phyloP scores from a whole-genome alignment of 2,888 invertebrate genomes.

The Ornithoptera priamus region DNA sequence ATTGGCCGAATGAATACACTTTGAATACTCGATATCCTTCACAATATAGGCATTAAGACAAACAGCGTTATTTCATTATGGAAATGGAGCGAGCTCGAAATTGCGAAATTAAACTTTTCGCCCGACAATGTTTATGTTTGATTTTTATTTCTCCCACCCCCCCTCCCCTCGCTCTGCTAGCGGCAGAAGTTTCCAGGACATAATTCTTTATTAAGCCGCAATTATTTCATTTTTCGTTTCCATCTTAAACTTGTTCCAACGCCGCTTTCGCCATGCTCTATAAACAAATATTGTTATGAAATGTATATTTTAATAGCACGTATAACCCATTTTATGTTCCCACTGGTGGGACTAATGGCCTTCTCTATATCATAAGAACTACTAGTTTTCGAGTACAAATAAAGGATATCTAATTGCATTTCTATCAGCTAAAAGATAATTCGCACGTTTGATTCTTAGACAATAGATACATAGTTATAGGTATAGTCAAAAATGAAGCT shows the following conservation, averaged over 20 bases:
- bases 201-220: slow-evolving; percentile 19
- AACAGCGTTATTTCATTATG: slow-evolving; percentile 16
- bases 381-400: too few species aligned
- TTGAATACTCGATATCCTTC: background rate
- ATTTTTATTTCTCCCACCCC: slow-evolving; percentile 12
- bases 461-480: too few species aligned
- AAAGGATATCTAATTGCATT: too few species aligned
- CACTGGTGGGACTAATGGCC: too few species aligned
- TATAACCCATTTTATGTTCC: too few species aligned
- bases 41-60: background rate
- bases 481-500: too few species aligned
- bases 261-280: too few species aligned
- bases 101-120: slow-evolving; percentile 23
- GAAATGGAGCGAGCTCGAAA: slow-evolving; percentile 12
- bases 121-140: slow-evolving; percentile 9
- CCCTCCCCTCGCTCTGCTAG: background rate
- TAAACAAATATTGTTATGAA: too few species aligned
- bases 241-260: background rate
- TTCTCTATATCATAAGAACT: too few species aligned
- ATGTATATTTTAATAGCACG: too few species aligned
- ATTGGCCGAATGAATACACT: background rate
- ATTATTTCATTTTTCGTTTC: slow-evolving; percentile 5
- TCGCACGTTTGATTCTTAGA: too few species aligned
- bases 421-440: too few species aligned
- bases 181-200: background rate